Evolutionary conservation across 2,888 invertebrate species (phyloP), one percentile per base, ranked within the genome.

Genomic region (Eupithecia centaureata): DNA sequence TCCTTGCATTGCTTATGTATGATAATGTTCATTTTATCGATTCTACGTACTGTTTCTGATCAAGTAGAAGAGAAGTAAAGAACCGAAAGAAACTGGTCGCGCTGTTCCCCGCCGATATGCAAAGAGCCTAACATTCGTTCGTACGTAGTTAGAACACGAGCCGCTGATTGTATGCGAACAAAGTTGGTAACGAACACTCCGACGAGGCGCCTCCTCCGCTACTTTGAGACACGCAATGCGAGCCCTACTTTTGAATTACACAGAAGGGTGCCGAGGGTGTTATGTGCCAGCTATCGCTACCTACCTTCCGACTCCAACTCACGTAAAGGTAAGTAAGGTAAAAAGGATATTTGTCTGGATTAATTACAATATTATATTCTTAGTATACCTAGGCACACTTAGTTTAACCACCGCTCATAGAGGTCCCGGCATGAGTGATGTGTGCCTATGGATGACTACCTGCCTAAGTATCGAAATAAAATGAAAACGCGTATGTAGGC

Each of bases 171-270:
- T 76, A 73, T 71, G 71, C 71, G 74, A 65, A 74, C 76, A 76
- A 76, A 76, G 76, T 76, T 76, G 68, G 73, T 76, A 76, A 76
- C 74, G 74, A 76, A 76, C 76, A 74, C 73, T 76, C 73, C 73
- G 72, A 74, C 75, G 74, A 74, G 76, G 73, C 67, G 72, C 70
- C 72, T 75, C 75, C 74, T 76, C 64, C 71, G 61, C 65, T 72
- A 73, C 67, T 74, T 73, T 69, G 66, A 69, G 72, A 71, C 76
- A 76, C 74, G 76, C 76, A 76, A 71, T 63, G 62, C 59, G 67
- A 72, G 68, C 61, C 68, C 63, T 65, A 68, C 71, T 74, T 76
- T 73, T 70, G 70, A 75, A 72, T 74, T 76, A 65, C 68, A 35
- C 72, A 70, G 66, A 68, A 52, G 52, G 30, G 38, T 38, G 42